Evolutionary conservation across 2,113 vertebrate species (phyloP), one percentile per base, ranked within the genome.

Genomic region (Dipodomys ordii): DNA sequence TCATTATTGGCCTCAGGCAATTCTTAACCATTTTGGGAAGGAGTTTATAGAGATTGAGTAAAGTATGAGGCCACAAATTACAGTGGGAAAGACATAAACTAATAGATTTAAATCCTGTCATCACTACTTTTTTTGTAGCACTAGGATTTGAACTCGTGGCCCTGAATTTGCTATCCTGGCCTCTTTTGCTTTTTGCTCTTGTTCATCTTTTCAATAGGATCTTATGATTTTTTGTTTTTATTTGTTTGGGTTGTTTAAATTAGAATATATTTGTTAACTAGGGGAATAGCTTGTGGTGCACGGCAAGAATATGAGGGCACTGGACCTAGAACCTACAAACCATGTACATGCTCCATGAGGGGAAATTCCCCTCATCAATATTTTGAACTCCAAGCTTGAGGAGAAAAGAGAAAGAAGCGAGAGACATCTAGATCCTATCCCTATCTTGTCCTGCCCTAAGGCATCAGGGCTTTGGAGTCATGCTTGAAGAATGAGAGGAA

Each of bases 11-110:
- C 22, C 25, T 32, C 44, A 53, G 23, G 4, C 22, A 88, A 60
- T 92, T 90, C 83, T 69, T 85, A 92, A 87, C 27, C 27, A 78
- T 35, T 35, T 78, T 84, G 64, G 73, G 64, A 92, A 94, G 60
- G 25, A 44, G 30, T n/a, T 77, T 78, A 78, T n/a, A n/a, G 28
- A 76, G 32, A 49, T 53, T 88, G 28, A 57, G 11, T 68, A 3
- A 90, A 92, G 18, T 28, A 16, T 4, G 57, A 96, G 32, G 13
- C 20, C 72, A 76, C 35, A 65, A 30, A 19, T 28, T 65, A 46
- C 6, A 53, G 2, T 35, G 53, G 23, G 32, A 77, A 91, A 57
- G 72, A 46, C 22, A 1, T 11, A 46, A 28, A 22, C 30, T 62
- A 25, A 22, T 91, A 53, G 72, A 67, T 76, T 89, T 84, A 30